Evolutionary conservation across 2,797 vertebrate genomes (phyloP), one percentile per base, ranked within the genome.

Genomic region (Erpetoichthys calabaricus): DNA sequence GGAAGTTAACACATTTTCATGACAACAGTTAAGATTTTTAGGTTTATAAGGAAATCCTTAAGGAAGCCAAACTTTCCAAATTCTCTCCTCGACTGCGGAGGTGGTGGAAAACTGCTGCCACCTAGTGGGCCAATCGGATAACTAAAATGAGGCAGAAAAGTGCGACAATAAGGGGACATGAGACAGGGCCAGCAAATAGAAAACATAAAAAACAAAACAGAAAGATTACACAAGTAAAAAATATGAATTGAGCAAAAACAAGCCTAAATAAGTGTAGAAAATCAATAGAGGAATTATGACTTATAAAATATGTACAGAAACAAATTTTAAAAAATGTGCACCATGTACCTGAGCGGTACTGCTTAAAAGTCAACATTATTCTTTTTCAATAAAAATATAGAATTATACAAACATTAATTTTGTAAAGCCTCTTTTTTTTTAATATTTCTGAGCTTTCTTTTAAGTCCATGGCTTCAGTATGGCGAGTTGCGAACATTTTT

Each of bases 401-500:
- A 54, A 54, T 54, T 54, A 63, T 58, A 69, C 53, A 59, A 72
- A 62, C 44, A 67, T 56, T 65, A 64, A 49, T 65, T 64, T 61
- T 65, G 53, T 4, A 1, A 2, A 59, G 65, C 62, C 61, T 64
- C 61, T 45, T 8, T 6, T 44, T 63, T 62, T 55, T 45, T 59
- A 57, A 62, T 68, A 9, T 6, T 42, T 58, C 56, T 53, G 9
- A 2, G 57, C 51, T 57, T 56, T 60, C 54, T 65, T 73, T 66
- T 65, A 63, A 68, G 25, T 25, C 25, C 25, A 71, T 58, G 68
- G 66, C 45, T 45, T 46, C 64, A 67, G 53, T 54, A 56, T 64
- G 73, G 65, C 51, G 64, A 62, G 68, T 54, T 79, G 61, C 63
- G 75, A 55, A 87, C 43, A 65, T 98, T 98, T 74, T 82, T 91